These are phyloP conservation scores for Apis florea DNA, from an alignment of 1,140 invertebrate species.

Conservation along the genomic window DNA sequence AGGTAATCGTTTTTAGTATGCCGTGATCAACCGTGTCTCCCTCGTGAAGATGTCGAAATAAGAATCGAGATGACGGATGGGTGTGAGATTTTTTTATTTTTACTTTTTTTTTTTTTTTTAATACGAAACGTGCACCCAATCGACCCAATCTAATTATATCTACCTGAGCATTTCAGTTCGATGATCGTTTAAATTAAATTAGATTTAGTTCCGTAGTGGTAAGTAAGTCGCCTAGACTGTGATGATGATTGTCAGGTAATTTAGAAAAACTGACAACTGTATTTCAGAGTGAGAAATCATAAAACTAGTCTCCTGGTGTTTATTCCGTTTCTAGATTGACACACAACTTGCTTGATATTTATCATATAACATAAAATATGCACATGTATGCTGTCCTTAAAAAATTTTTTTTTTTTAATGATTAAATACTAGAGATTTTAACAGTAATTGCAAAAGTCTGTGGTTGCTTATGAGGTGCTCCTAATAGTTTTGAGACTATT, in stretches of 20 bases:
- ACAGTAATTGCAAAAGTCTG: no score
- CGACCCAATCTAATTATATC: constrained; percentile 20
- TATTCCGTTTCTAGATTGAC: neutral
- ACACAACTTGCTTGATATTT: neutral
- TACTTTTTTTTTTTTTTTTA: neutral
- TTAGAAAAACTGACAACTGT: neutral
- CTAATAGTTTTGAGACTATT: no score
- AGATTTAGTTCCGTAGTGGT: neutral
- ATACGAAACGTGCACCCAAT: neutral
- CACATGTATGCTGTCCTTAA: no score
- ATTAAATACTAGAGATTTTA: no score
- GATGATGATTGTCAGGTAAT: neutral
- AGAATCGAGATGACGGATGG: constrained; percentile 40
- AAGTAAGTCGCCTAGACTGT: neutral
- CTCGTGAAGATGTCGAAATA: constrained; percentile 55
- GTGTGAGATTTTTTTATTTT: neutral
- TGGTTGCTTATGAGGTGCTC: no score
- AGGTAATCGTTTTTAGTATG: constrained; percentile 56
- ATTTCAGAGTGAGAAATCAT: neutral
- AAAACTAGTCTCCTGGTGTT: neutral
- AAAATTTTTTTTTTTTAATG: no score
- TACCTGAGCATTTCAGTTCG: constrained; percentile 4
- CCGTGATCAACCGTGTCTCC: constrained; percentile 44
- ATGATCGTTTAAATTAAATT: constrained; percentile 35
- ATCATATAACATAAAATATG: neutral